A percentile compares a stretch with the other conserved stretches of the same genome.
These are phyloP conservation scores for Harlomillsia oculata DNA, from an alignment of 1,140 invertebrate genomes.

Conservation along the genomic window DNA sequence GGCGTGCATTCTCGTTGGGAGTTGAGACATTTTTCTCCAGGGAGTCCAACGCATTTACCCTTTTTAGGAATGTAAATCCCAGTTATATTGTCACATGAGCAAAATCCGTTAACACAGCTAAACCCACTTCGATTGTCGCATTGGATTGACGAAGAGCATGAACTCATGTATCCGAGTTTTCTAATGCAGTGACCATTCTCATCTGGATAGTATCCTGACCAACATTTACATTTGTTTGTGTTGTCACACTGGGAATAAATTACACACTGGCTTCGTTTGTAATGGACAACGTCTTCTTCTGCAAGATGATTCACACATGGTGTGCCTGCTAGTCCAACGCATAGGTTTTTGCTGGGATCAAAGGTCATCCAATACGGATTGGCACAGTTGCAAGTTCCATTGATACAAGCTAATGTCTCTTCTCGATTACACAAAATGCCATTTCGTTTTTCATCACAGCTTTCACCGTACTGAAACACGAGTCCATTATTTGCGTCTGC, in stretches of 20 bases:
- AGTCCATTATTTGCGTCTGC: too few relatives aligned
- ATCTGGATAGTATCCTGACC: conserved; percentile 12
- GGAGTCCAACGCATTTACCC: conserved; percentile 16
- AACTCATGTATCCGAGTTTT: conserved; percentile 8
- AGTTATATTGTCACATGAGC: conserved; percentile 5
- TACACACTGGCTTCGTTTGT: conserved; percentile 10
- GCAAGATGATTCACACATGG: conserved; percentile 15
- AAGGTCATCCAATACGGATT: conserved; percentile 10
- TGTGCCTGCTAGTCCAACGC: conserved; percentile 15
- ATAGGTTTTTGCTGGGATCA: not conserved
- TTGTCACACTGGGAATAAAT: conserved; percentile 18
- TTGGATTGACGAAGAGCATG: not conserved
- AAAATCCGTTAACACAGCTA: conserved; percentile 9
- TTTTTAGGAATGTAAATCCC: conserved; percentile 7
- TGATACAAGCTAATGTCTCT: conserved; percentile 13
- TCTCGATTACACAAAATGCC: conserved; percentile 7
- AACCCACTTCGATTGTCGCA: conserved; percentile 13
- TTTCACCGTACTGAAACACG: not conserved
- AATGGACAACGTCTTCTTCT: conserved; percentile 4
- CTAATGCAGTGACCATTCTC: conserved; percentile 10
- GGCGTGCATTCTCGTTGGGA: conserved; percentile 11
- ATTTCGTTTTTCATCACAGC: not conserved
- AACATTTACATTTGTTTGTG: conserved; percentile 12
- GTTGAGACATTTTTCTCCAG: conserved; percentile 11
- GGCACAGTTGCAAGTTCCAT: conserved; percentile 15